A percentile compares a stretch with the other conserved stretches of the same genome.
phyloP scores from a whole-genome alignment of 2,113 vertebrate genomes.

The Phalacrocorax brasilianus region DNA sequence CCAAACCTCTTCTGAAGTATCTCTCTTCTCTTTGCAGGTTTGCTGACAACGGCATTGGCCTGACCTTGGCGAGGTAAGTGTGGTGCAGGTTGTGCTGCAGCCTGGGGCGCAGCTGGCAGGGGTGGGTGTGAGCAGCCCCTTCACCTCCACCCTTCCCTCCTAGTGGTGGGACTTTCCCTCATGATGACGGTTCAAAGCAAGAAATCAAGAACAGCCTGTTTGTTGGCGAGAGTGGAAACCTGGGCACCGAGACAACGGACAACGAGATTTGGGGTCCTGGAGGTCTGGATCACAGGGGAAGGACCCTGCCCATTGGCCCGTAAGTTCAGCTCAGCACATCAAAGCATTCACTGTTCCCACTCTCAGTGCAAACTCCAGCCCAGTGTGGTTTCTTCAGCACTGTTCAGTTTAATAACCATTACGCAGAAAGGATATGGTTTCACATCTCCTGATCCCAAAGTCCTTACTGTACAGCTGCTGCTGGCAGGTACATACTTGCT shows the following conservation, averaged over 20 bases:
- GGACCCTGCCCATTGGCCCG: constrained; percentile 90
- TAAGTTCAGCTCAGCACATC: constrained; percentile 71
- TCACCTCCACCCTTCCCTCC: constrained; percentile 7
- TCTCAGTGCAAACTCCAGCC: not conserved
- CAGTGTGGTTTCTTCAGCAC: not conserved
- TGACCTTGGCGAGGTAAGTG: constrained; percentile 92
- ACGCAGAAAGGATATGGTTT: not conserved
- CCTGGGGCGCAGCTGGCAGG: not conserved
- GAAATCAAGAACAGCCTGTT: constrained; percentile 95
- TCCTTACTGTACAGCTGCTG: not conserved
- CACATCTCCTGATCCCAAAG: not conserved
- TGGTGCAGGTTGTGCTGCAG: not conserved
- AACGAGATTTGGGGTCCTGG: constrained; percentile 88
- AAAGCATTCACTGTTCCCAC: not conserved
- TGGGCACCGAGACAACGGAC: constrained; percentile 80
- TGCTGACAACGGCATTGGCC: constrained; percentile 95
- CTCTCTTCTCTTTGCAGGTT: constrained; percentile 79
- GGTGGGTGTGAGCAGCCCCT: not conserved
- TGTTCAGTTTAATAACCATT: not conserved
- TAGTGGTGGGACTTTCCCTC: constrained; percentile 96
- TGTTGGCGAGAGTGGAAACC: constrained; percentile 93
- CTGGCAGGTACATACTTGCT: not conserved
- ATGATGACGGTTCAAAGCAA: constrained; percentile 93
- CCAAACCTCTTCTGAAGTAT: not conserved
- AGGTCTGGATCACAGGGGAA: constrained; percentile 82